phyloP scores from a whole-genome alignment of 2,888 invertebrate genomes.

The Hirtodrosophila duncani region DNA sequence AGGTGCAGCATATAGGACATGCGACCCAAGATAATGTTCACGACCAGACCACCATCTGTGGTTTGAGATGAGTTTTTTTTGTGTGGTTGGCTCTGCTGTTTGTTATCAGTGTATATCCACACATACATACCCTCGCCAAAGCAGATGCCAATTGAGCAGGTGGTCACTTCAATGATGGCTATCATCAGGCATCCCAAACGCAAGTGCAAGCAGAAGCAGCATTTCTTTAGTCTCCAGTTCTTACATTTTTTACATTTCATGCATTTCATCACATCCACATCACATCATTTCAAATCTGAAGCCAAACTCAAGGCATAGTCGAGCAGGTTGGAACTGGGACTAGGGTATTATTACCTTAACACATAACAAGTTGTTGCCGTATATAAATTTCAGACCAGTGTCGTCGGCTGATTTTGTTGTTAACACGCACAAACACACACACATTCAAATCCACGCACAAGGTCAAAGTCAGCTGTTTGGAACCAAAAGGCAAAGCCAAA shows the following conservation, averaged over 20 bases:
- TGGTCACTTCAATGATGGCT: constrained; percentile 11
- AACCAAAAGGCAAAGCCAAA: constrained; percentile 45
- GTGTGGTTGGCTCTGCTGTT: too few species aligned
- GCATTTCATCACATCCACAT: too few species aligned
- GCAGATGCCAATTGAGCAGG: constrained; percentile 23
- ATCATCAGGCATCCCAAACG: constrained; percentile 33
- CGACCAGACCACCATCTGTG: not conserved
- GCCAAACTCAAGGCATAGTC: too few species aligned
- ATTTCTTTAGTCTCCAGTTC: constrained; percentile 11
- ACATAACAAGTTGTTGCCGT: too few species aligned
- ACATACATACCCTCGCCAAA: constrained; percentile 34
- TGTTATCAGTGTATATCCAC: not conserved
- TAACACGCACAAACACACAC: constrained; percentile 16
- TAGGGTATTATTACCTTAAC: too few species aligned
- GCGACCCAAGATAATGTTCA: constrained; percentile 12
- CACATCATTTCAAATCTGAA: too few species aligned
- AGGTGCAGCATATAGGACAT: constrained; percentile 25
- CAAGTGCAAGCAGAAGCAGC: constrained; percentile 39
- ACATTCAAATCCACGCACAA: too few species aligned
- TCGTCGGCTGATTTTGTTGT: too few species aligned
- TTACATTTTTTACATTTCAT: constrained; percentile 19
- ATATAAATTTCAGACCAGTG: too few species aligned
- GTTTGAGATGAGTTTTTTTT: too few species aligned
- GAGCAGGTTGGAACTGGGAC: too few species aligned
- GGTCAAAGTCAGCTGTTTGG: constrained; percentile 71